Percentiles rank a stretch among this genome's conserved stretches.
Conservation (phyloP, 2,113 vertebrate species). For the Rutilus rutilus region DNA sequence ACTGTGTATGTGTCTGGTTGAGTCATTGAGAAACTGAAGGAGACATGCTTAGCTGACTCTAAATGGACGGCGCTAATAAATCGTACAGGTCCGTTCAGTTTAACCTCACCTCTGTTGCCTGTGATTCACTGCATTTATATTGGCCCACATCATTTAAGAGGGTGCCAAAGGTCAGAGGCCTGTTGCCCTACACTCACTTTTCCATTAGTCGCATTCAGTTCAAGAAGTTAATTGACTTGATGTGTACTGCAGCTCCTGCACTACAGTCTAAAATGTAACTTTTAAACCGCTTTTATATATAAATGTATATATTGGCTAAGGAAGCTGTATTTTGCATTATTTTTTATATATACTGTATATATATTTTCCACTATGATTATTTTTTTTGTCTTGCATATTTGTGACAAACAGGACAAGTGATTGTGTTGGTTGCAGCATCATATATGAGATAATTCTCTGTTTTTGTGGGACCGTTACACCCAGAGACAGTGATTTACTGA, state of each 20-base stretch:
- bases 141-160: constrained; percentile 32
- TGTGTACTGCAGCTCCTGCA: background rate
- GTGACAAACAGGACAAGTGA: no score
- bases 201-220: background rate
- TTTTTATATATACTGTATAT: background rate
- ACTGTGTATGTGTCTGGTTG: constrained; percentile 29
- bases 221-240: background rate
- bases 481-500: no score
- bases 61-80: constrained; percentile 40
- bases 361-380: no score
- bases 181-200: background rate
- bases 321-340: no score
- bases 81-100: constrained; percentile 26
- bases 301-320: background rate
- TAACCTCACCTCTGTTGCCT: constrained; percentile 44
- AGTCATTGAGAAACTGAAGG: constrained; percentile 36
- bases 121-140: constrained; percentile 46
- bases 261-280: background rate
- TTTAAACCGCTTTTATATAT: background rate
- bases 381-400: no score
- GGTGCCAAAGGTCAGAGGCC: constrained; percentile 26
- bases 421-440: no score
- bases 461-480: no score
- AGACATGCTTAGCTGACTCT: constrained; percentile 47
- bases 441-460: no score